Percentiles rank a stretch among this genome's conserved stretches.
Conservation (phyloP, 2,888 invertebrate species). For the Cephus spinipes region DNA sequence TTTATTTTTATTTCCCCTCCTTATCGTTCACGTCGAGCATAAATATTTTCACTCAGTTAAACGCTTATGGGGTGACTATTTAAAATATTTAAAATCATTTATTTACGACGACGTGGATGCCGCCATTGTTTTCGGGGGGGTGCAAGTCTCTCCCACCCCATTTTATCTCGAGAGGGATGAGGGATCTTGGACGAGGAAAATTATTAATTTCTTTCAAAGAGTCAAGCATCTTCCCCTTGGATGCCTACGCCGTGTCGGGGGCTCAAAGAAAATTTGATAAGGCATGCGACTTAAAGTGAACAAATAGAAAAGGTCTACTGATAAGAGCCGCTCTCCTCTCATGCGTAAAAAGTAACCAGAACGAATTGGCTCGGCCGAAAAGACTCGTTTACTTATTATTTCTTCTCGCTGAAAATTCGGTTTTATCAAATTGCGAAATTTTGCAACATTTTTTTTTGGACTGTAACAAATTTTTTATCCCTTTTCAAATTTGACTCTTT, state of each 20-base stretch:
- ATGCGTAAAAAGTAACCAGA: background rate
- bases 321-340: background rate
- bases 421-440: too few relatives aligned
- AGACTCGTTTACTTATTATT: background rate
- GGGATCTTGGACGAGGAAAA: background rate
- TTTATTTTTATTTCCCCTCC: background rate
- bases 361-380: background rate
- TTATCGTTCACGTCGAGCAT: conserved; percentile 39
- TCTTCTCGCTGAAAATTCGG: background rate
- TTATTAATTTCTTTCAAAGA: conserved; percentile 18
- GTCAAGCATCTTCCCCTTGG: conserved; percentile 1
- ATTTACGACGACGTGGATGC: background rate
- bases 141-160: conserved; percentile 4
- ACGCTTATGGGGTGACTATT: conserved; percentile 41
- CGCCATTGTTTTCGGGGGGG: background rate
- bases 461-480: background rate
- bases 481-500: background rate
- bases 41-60: conserved; percentile 54
- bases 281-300: conserved; percentile 2
- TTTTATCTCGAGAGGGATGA: background rate
- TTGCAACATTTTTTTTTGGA: background rate
- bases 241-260: background rate
- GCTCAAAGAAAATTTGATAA: conserved; percentile 16
- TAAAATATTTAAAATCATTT: conserved; percentile 17
- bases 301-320: conserved; percentile 3